Percentiles rank a stretch among this genome's conserved stretches.
These are phyloP conservation scores for Nyctibius bracteatus DNA, from an alignment of 2,113 vertebrate genomes.

Conservation along the genomic window DNA sequence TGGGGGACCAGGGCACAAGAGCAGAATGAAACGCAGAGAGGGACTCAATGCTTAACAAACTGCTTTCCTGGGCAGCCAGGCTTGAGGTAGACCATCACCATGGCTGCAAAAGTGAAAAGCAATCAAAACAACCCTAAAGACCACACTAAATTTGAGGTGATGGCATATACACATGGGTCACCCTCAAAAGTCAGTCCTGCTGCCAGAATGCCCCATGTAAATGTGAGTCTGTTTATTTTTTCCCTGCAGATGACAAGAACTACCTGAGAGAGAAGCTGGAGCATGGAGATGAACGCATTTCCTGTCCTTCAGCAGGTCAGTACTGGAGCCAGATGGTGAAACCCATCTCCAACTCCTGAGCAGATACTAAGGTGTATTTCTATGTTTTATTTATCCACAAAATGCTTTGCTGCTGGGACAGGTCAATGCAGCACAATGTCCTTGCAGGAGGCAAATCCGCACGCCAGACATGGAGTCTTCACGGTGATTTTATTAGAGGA, in stretches of 20 bases:
- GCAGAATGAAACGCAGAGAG: background rate
- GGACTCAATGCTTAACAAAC: background rate
- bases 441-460: background rate
- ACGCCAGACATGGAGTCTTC: background rate
- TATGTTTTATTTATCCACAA: background rate
- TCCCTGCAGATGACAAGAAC: background rate
- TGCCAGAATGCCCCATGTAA: background rate
- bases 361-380: background rate
- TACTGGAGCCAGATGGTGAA: background rate
- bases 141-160: background rate
- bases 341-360: background rate
- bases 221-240: too few relatives aligned
- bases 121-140: background rate
- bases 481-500: background rate
- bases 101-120: background rate
- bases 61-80: background rate
- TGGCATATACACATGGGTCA: accelerated
- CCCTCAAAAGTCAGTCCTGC: background rate
- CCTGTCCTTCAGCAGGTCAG: background rate
- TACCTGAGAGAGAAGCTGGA: background rate
- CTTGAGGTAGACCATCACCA: background rate
- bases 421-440: background rate
- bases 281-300: background rate
- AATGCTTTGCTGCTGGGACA: background rate
- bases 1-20: background rate